Evolutionary conservation across 2,797 vertebrate genomes (phyloP).

Genomic region (Sebastes iracundus): DNA sequence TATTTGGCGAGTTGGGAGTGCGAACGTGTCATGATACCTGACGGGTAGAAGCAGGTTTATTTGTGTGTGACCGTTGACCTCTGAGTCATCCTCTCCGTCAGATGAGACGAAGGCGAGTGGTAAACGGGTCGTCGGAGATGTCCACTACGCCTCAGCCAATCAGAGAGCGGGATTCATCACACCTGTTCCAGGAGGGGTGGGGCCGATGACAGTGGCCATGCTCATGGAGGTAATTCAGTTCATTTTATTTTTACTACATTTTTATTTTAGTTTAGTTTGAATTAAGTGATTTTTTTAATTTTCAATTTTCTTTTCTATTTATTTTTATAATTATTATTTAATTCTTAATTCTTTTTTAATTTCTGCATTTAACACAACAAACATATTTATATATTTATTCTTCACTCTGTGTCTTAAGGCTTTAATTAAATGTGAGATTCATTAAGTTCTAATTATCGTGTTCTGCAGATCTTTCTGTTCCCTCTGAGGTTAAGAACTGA

Average conservation of each 20-base stretch:
- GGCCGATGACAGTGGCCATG: slow-evolving; percentile 98
- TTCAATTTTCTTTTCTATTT: neutral
- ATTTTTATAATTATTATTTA: no score
- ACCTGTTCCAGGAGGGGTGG: slow-evolving; percentile 94
- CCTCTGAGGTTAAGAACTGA: no score
- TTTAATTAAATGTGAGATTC: no score
- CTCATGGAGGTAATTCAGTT: slow-evolving; percentile 80
- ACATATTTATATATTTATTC: no score
- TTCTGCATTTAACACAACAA: no score
- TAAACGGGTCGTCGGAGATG: slow-evolving; percentile 91
- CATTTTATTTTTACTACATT: neutral
- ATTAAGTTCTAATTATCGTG: no score
- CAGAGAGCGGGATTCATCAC: slow-evolving; percentile 91
- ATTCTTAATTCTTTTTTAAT: no score
- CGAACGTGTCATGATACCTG: no score
- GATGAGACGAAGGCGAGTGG: slow-evolving; percentile 87
- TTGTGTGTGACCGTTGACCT: slow-evolving; percentile 26
- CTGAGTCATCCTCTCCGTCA: slow-evolving; percentile 55
- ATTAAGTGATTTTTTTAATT: neutral
- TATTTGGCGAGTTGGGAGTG: no score
- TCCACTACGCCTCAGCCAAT: slow-evolving; percentile 88
- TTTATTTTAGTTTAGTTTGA: neutral
- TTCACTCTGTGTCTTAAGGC: no score
- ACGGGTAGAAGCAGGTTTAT: neutral
- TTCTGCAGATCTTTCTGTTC: no score